A percentile compares a stretch with the other conserved stretches of the same genome.
Evolutionary conservation across 2,113 vertebrate species (phyloP).

Genomic region (Muntiacus reevesi): DNA sequence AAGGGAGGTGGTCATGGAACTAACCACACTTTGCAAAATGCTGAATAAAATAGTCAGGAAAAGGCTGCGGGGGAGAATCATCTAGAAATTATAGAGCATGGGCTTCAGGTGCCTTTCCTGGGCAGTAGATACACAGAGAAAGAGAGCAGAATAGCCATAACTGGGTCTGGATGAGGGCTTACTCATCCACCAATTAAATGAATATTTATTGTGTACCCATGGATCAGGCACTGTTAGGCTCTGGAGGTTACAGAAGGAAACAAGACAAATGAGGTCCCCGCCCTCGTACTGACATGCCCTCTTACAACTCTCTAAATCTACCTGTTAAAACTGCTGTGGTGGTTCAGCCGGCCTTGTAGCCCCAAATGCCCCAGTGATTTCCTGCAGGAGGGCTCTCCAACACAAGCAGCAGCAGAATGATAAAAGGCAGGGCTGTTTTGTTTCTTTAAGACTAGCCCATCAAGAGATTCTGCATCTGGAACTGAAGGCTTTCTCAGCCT

Average conservation of each 20-base stretch:
- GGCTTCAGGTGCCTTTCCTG: background rate
- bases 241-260: background rate
- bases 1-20: background rate
- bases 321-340: background rate
- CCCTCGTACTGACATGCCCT: background rate
- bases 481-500: background rate
- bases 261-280: background rate
- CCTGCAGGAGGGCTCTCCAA: background rate
- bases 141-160: background rate
- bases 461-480: background rate
- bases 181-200: background rate
- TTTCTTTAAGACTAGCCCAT: background rate
- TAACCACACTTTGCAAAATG: background rate
- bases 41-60: background rate
- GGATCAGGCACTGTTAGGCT: background rate
- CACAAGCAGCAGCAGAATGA: background rate
- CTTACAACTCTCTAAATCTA: background rate
- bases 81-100: background rate
- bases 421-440: background rate
- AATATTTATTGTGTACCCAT: background rate
- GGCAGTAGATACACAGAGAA: background rate
- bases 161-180: background rate
- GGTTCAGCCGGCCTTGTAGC: background rate
- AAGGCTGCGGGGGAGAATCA: background rate
- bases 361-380: background rate